phyloP scores from a whole-genome alignment of 2,797 vertebrate species.

The Acridotheres tristis region DNA sequence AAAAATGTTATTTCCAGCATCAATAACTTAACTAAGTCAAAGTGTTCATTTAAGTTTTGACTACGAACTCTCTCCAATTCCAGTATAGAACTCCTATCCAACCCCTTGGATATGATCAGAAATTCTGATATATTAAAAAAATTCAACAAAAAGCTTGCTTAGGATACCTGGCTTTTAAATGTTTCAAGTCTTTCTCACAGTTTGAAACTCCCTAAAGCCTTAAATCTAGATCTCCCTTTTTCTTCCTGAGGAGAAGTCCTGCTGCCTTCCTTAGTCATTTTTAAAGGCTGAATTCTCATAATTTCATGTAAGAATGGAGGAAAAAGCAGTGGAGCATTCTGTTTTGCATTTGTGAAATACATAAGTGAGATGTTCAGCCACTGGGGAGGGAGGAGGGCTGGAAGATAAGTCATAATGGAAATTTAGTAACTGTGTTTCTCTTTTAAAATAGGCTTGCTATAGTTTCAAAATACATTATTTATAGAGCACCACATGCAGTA shows the following conservation, averaged over 20 bases:
- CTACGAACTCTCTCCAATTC: neutral
- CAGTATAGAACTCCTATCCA: neutral
- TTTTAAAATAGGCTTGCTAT: slow-evolving; percentile 9
- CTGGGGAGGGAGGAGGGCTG: neutral
- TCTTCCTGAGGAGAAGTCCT: neutral
- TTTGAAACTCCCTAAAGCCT: slow-evolving; percentile 27
- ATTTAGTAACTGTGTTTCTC: slow-evolving; percentile 12
- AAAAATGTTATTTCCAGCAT: neutral
- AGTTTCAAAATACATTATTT: slow-evolving; percentile 42
- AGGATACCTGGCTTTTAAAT: neutral
- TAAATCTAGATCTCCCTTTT: neutral
- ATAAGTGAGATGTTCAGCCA: neutral
- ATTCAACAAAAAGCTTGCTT: neutral
- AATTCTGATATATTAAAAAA: neutral
- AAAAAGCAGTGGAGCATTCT: slow-evolving; percentile 7
- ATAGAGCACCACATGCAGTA: neutral
- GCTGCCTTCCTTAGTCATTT: neutral
- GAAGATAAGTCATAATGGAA: slow-evolving; percentile 28
- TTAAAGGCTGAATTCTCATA: neutral
- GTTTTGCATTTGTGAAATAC: neutral
- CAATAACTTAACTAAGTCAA: slow-evolving; percentile 3
- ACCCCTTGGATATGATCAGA: neutral
- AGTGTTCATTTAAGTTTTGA: neutral
- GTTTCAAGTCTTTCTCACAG: neutral
- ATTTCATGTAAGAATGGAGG: neutral